phyloP scores from a whole-genome alignment of 2,888 invertebrate species.

The Hypercompe scribonia region DNA sequence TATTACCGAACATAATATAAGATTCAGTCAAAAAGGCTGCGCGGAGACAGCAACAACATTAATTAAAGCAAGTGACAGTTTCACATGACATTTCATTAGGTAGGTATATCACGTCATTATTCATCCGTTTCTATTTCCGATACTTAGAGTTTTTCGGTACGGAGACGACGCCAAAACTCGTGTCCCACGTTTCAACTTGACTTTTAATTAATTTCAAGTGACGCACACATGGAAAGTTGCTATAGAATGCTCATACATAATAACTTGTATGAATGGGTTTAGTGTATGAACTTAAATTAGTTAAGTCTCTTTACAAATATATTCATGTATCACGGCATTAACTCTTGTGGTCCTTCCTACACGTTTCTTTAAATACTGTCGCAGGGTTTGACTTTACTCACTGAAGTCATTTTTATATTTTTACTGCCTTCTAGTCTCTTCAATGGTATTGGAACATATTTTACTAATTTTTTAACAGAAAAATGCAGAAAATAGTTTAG shows the following conservation, averaged over 20 bases:
- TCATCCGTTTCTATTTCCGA: constrained; percentile 82
- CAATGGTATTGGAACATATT: too few species aligned
- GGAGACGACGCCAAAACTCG: constrained; percentile 73
- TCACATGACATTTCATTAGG: constrained; percentile 79
- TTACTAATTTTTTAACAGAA: background rate
- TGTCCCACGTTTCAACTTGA: constrained; percentile 65
- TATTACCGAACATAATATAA: constrained; percentile 62
- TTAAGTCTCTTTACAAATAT: constrained; percentile 50
- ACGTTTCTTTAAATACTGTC: too few species aligned
- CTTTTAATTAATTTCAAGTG: constrained; percentile 80
- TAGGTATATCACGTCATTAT: constrained; percentile 73
- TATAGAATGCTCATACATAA: constrained; percentile 60
- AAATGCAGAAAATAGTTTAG: too few species aligned
- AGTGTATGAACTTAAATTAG: constrained; percentile 65
- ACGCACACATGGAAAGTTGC: constrained; percentile 68
- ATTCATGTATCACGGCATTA: constrained; percentile 58
- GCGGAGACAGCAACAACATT: constrained; percentile 67
- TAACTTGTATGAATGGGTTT: constrained; percentile 61
- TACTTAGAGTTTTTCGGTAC: constrained; percentile 76
- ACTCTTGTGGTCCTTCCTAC: background rate
- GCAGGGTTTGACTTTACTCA: too few species aligned
- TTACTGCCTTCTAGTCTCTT: too few species aligned
- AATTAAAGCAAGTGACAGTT: constrained; percentile 78
- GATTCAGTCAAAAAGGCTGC: constrained; percentile 54
- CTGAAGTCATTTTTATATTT: too few species aligned